Conservation (phyloP, 2,113 vertebrate genomes). For the Pygoscelis antarcticus region DNA sequence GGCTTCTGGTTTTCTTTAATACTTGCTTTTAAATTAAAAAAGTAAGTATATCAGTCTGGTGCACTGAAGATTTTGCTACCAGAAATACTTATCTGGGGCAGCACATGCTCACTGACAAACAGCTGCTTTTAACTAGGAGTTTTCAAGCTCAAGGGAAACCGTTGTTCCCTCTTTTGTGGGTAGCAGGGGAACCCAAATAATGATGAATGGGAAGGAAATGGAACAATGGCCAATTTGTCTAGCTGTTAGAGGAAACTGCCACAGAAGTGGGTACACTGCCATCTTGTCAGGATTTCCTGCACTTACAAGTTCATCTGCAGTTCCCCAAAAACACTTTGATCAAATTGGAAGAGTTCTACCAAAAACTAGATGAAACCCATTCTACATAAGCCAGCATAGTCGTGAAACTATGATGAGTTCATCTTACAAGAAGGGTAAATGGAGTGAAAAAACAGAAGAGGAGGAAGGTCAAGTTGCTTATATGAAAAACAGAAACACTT, state of each 20-base stretch:
- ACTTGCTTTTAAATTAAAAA: not conserved
- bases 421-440: not conserved
- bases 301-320: not conserved
- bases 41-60: not conserved
- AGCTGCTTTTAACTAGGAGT: not conserved
- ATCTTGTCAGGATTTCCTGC: not conserved
- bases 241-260: not conserved
- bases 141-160: conserved; percentile 13
- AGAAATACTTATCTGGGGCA: not conserved
- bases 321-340: not conserved
- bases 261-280: not conserved
- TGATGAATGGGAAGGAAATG: not conserved
- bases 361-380: not conserved
- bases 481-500: not conserved
- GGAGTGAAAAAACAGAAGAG: not conserved
- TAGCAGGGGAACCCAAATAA: not conserved
- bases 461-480: not conserved
- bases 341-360: not conserved
- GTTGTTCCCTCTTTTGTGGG: not conserved
- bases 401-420: not conserved
- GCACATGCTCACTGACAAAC: not conserved
- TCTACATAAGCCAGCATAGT: not conserved
- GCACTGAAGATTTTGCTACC: not conserved
- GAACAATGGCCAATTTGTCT: conserved; percentile 29
- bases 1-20: not conserved